A percentile compares a stretch with the other conserved stretches of the same genome.
phyloP scores from a whole-genome alignment of 2,797 vertebrate genomes.

The Oreochromis mossambicus region DNA sequence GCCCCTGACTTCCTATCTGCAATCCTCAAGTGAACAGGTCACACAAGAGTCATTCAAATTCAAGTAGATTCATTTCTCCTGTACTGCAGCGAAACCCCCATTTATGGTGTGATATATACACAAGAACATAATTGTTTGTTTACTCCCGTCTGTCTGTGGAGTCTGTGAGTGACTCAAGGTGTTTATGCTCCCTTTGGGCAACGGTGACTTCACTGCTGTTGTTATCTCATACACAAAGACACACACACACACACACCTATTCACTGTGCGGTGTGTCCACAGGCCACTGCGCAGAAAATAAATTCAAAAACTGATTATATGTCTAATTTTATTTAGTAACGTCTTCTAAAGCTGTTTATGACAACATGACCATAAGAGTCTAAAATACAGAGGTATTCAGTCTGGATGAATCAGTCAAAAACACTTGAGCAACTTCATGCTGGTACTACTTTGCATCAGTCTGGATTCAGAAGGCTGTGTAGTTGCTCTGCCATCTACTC shows the following conservation, averaged over 20 bases:
- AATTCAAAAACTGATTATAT: background rate
- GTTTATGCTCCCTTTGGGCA: slow-evolving; percentile 33
- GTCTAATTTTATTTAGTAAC: background rate
- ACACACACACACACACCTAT: background rate
- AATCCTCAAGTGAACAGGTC: slow-evolving; percentile 11
- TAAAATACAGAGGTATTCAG: background rate
- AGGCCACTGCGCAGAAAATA: background rate
- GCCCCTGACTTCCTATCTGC: slow-evolving; percentile 40
- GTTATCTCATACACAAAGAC: slow-evolving; percentile 16
- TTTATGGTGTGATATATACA: slow-evolving; percentile 15
- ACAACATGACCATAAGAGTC: background rate
- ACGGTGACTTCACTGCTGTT: slow-evolving; percentile 31
- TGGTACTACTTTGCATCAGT: background rate
- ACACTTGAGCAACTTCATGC: background rate
- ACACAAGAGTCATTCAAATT: slow-evolving; percentile 32
- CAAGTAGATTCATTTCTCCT: slow-evolving; percentile 31
- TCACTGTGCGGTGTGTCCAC: background rate
- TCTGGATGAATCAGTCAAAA: background rate
- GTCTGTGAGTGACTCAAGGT: slow-evolving; percentile 26
- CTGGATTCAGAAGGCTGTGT: background rate
- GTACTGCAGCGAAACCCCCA: slow-evolving; percentile 18
- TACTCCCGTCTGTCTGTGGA: slow-evolving; percentile 39
- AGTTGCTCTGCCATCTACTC: background rate
- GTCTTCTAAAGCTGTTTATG: background rate
- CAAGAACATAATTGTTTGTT: slow-evolving; percentile 49